Conservation (phyloP, 2,797 vertebrate genomes). For the Adrianichthys oophorus region DNA sequence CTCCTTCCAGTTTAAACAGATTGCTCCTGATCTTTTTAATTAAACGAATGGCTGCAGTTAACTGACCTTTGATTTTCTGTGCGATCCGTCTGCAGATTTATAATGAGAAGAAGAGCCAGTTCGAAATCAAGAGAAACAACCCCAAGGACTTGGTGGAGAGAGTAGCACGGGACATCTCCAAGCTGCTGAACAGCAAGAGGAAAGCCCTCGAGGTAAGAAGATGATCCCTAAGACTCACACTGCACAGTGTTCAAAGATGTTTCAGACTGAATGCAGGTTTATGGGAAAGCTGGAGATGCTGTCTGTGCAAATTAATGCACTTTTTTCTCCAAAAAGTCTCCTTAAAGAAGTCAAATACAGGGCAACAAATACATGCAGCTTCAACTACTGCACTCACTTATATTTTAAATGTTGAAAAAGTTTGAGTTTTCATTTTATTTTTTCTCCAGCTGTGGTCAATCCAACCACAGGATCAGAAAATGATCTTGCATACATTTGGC, state of each 20-base stretch:
- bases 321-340: background rate
- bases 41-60: conserved; percentile 35
- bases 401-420: background rate
- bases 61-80: conserved; percentile 31
- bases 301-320: conserved; percentile 1
- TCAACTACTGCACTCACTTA: background rate
- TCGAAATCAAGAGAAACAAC: conserved; percentile 93
- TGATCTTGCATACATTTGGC: background rate
- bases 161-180: conserved; percentile 93
- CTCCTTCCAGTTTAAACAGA: conserved; percentile 40
- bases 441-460: background rate
- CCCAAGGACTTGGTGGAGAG: conserved; percentile 93
- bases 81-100: conserved; percentile 86
- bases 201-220: conserved; percentile 92
- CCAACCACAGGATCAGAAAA: background rate
- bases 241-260: too few relatives aligned
- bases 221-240: background rate
- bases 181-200: conserved; percentile 93
- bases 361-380: too few relatives aligned
- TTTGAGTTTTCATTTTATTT: background rate
- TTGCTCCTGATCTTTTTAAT: conserved; percentile 41
- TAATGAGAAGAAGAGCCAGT: conserved; percentile 92
- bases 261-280: background rate
- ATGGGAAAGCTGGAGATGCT: background rate
- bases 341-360: background rate